Base-by-base conservation (phyloP, 1,140 invertebrate genomes). In the Galleria mellonella region DNA sequence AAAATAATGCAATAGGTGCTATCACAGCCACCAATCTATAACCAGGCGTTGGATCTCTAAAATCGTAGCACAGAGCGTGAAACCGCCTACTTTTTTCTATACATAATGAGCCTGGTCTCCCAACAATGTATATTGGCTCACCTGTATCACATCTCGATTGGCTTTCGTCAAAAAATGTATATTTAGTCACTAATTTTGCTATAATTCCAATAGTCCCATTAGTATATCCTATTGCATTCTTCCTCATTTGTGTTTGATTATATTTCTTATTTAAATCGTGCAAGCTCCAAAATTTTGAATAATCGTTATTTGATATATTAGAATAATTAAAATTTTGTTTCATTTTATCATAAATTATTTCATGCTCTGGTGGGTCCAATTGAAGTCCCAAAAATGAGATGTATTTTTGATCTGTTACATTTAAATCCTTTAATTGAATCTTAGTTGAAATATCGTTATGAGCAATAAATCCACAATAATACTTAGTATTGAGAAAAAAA, bases 1-100 rank as follows among this genome's bases (percentile, higher is more conserved):
- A 64, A 51, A 84, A 84, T 12, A 84, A 56, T 6, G 65, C 66
- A 9, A 76, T 61, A 0, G 78, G 67, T 9, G 78, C 74, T 35
- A 71, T 15, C 4, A 84, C 57, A 10, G 81, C 76, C 5, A 75
- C 65, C 11, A 73, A 11, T 55, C 81, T 66, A 33, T 81, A 81
- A 3, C 71, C 72, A 9, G 72, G 66, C 2, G 70, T 72, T 9
- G 74, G 71, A 46, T 85, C 75, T 31, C 62, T 54, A 43, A 61
- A 83, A 35, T 73, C 70, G 39, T 77, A 79, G 43, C 78, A 85
- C 8, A 82, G 55, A 2, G 53, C 55, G 4, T 57, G 37, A 27
- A 65, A 82, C 13, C 55, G 62, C 35, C 69, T 59, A 4, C 78
- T 69, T 39, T 32, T 69, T 52, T 77, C 70, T 4, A 66, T 37